Percentiles rank a stretch among this genome's conserved stretches.
These are phyloP conservation scores for Lepus oiostolus DNA, from an alignment of 2,797 vertebrate genomes.

Conservation along the genomic window DNA sequence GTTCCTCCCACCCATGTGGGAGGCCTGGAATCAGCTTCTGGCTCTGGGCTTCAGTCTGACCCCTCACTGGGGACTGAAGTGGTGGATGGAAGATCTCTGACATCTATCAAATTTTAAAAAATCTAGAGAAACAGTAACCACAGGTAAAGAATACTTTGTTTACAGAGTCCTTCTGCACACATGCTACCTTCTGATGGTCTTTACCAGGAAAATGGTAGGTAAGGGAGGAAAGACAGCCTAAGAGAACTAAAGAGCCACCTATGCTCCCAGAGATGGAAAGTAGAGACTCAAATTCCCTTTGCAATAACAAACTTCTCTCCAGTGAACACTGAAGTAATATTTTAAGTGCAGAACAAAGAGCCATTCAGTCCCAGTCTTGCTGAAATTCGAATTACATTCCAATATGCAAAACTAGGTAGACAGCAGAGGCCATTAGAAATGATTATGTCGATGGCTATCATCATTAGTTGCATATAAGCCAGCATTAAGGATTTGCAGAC, in stretches of 20 bases:
- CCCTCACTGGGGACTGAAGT: no score
- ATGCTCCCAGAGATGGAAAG: neutral
- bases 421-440: slow-evolving; percentile 72
- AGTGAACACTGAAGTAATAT: neutral
- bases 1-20: no score
- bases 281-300: neutral
- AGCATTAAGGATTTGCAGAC: slow-evolving; percentile 84
- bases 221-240: neutral
- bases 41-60: no score
- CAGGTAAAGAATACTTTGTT: neutral
- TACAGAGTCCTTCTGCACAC: neutral
- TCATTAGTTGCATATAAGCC: slow-evolving; percentile 85
- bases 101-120: no score
- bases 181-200: neutral
- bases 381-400: slow-evolving; percentile 61
- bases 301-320: slow-evolving; percentile 6
- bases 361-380: neutral
- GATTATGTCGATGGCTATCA: slow-evolving; percentile 76
- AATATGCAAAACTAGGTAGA: slow-evolving; percentile 67
- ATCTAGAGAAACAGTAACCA: neutral
- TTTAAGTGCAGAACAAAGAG: slow-evolving; percentile 63
- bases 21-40: no score
- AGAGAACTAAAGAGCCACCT: neutral
- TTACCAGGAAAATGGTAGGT: neutral
- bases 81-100: no score